Percentiles rank a stretch among this genome's conserved stretches.
Evolutionary conservation across 2,113 vertebrate species (phyloP).

Genomic region (Embiotoca jacksoni): DNA sequence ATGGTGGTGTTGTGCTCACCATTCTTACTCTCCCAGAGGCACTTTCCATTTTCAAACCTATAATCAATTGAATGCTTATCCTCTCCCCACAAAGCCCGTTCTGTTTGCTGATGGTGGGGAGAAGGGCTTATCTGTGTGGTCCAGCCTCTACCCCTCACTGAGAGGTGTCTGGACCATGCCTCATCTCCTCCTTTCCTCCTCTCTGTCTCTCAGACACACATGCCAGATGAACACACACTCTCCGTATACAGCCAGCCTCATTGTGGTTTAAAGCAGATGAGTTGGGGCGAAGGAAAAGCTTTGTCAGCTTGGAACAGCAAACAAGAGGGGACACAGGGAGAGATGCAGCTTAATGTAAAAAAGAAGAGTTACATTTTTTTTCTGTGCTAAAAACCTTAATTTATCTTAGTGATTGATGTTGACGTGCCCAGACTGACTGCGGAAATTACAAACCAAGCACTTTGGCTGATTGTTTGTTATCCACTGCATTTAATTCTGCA

Average conservation of each 20-base stretch:
- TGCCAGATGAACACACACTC: slow-evolving; percentile 15
- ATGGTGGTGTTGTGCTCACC: background rate
- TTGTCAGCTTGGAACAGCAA: slow-evolving; percentile 7
- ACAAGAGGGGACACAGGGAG: background rate
- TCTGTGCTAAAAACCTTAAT: background rate
- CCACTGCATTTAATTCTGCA: slow-evolving; percentile 1
- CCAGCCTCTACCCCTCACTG: slow-evolving; percentile 69
- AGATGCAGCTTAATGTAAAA: background rate
- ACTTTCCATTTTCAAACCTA: slow-evolving; percentile 65
- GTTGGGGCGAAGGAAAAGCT: slow-evolving; percentile 8
- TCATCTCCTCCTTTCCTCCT: slow-evolving; percentile 39
- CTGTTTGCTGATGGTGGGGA: slow-evolving; percentile 58
- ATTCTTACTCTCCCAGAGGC: slow-evolving; percentile 14
- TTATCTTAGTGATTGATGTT: slow-evolving; percentile 10
- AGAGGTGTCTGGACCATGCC: slow-evolving; percentile 53
- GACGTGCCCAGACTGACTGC: background rate
- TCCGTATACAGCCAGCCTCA: slow-evolving; percentile 18
- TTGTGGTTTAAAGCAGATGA: slow-evolving; percentile 37
- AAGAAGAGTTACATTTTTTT: background rate
- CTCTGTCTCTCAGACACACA: slow-evolving; percentile 40
- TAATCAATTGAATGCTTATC: slow-evolving; percentile 76
- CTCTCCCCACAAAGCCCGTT: slow-evolving; percentile 59
- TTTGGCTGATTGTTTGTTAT: slow-evolving; percentile 11
- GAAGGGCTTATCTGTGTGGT: slow-evolving; percentile 76
- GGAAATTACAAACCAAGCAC: slow-evolving; percentile 28